Evolutionary conservation across 2,797 vertebrate genomes (phyloP).

Genomic region (Delichon dasypus): DNA sequence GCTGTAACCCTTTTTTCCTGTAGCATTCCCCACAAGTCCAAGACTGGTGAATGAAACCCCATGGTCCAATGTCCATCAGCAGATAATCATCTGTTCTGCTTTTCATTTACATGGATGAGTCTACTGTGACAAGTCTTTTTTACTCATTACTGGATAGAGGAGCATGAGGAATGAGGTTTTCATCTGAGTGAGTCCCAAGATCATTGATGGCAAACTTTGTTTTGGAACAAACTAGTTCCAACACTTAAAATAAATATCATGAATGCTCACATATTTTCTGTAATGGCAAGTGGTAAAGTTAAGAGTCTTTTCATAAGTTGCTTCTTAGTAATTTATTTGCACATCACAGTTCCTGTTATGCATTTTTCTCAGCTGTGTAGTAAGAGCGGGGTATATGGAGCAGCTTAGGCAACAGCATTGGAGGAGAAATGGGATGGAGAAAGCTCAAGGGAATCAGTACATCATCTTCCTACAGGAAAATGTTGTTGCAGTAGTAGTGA

Average conservation of each 20-base stretch:
- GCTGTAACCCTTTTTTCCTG: neutral
- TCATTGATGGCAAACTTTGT: neutral
- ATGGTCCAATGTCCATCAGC: neutral
- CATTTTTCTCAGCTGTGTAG: neutral
- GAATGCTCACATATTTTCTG: neutral
- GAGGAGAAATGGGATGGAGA: neutral
- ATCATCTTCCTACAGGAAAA: slow-evolving; percentile 7
- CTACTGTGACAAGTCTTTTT: neutral
- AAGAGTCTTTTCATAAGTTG: neutral
- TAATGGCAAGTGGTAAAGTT: neutral
- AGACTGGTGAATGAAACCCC: neutral
- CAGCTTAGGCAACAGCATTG: neutral
- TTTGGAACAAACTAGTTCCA: neutral
- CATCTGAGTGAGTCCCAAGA: neutral
- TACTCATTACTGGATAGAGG: neutral
- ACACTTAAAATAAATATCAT: neutral
- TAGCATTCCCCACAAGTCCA: neutral
- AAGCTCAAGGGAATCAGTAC: neutral
- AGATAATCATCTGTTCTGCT: neutral
- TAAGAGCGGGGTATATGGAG: neutral
- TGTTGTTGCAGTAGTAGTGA: neutral
- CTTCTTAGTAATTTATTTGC: neutral
- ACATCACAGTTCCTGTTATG: neutral
- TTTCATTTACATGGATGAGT: neutral
- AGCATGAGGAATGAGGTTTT: neutral